These are phyloP conservation scores for Synchiropus splendidus DNA, from an alignment of 2,113 vertebrate species.

Conservation along the genomic window DNA sequence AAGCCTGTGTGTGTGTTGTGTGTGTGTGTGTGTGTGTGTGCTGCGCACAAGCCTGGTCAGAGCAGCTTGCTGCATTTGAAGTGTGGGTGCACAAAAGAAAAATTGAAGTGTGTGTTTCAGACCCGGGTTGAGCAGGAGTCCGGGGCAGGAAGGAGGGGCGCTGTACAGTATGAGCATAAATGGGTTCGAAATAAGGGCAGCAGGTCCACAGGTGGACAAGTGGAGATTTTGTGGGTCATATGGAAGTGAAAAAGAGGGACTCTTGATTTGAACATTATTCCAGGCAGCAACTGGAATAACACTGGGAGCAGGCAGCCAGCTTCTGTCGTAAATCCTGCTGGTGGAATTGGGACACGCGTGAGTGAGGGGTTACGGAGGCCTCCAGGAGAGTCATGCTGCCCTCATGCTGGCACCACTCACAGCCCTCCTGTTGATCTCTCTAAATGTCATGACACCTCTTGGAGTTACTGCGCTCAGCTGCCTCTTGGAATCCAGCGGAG, in stretches of 20 bases:
- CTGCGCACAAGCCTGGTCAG: slow-evolving; percentile 30
- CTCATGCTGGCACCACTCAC: no score
- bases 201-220: slow-evolving; percentile 39
- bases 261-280: background rate
- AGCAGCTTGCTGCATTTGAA: slow-evolving; percentile 17
- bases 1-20: slow-evolving; percentile 22
- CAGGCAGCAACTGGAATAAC: no score
- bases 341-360: background rate
- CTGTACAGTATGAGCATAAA: no score
- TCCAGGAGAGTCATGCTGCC: no score
- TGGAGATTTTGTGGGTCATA: slow-evolving; percentile 1
- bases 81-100: slow-evolving; percentile 12
- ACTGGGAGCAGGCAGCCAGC: no score
- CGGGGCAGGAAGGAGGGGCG: no score
- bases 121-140: slow-evolving; percentile 24
- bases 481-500: no score
- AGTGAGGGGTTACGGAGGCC: background rate
- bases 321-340: background rate
- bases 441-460: no score
- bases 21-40: slow-evolving; percentile 16
- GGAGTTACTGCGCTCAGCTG: no score
- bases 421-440: no score
- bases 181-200: background rate
- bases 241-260: background rate
- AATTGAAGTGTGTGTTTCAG: slow-evolving; percentile 4